phyloP scores from a whole-genome alignment of 2,888 invertebrate species.

The Lochmaea crataegi region DNA sequence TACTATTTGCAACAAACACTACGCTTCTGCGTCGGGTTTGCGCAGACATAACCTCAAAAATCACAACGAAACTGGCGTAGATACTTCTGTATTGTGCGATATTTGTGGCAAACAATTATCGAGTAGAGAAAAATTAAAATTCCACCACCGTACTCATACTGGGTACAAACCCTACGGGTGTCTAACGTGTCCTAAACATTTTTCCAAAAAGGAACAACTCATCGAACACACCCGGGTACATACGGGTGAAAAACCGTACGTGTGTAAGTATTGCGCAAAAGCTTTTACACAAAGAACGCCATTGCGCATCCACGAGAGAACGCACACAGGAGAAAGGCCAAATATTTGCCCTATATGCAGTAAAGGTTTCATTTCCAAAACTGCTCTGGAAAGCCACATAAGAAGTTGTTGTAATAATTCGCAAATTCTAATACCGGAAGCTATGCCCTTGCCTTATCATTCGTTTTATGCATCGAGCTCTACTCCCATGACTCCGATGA shows the following conservation, averaged over 20 bases:
- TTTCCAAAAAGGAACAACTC: slow-evolving; percentile 64
- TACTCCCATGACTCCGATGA: slow-evolving; percentile 44
- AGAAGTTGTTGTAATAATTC: slow-evolving; percentile 54
- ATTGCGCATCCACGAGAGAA: slow-evolving; percentile 71
- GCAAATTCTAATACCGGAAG: slow-evolving; percentile 40
- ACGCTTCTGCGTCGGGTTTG: slow-evolving; percentile 60
- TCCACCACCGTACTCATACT: slow-evolving; percentile 61
- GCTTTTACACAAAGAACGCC: slow-evolving; percentile 69
- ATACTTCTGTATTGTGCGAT: slow-evolving; percentile 65
- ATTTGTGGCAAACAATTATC: slow-evolving; percentile 61
- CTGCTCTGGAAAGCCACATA: slow-evolving; percentile 60
- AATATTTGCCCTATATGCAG: slow-evolving; percentile 64
- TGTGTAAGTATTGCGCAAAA: slow-evolving; percentile 59
- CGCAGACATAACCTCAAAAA: slow-evolving; percentile 63
- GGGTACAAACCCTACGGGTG: slow-evolving; percentile 66
- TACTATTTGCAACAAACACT: slow-evolving; percentile 66
- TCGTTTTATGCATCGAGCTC: slow-evolving; percentile 35
- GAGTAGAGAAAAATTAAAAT: slow-evolving; percentile 60
- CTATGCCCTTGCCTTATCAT: slow-evolving; percentile 33
- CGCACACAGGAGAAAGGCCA: slow-evolving; percentile 72
- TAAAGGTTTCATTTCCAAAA: slow-evolving; percentile 60
- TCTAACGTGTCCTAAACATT: slow-evolving; percentile 66
- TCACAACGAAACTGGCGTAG: slow-evolving; percentile 61
- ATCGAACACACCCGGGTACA: slow-evolving; percentile 56
- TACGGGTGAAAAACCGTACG: slow-evolving; percentile 62